Evolutionary conservation across 2,113 vertebrate genomes (phyloP), one percentile per base, ranked within the genome.

Genomic region (Condylura cristata): DNA sequence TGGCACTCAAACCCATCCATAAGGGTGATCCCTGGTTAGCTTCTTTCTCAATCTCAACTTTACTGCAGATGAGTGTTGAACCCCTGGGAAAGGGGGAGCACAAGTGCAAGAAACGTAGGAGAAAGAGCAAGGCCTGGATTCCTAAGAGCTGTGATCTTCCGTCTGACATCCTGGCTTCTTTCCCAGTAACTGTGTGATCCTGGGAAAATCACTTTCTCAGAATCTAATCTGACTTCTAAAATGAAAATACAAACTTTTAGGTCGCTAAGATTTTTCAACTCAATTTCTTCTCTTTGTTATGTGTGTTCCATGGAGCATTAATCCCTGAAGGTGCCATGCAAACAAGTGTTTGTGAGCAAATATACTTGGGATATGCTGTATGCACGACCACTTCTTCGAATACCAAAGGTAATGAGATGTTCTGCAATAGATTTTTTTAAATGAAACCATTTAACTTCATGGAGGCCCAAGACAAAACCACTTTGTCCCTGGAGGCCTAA

Each of bases 341-440:
- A 92, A 84, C 56, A 82, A 90, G 44, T 81, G 68, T 85, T 85
- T 66, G 63, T 66, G 58, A 94, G 44, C 74, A 88, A 79, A 89
- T 56, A 56, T 9, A 34, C 18, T 86, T 78, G 37, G 58, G 79
- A 95, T 94, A 93, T n/a, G 51, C 65, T 89, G 68, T 28, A 0
- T 66, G 20, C 1, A 8, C 16, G 58, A 90, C 37, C 51, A 51
- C 58, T 68, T 72, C 61, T 51, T 75, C 87, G 56, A 88, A 93
- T 44, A 92, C 48, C 53, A 78, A 92, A 92, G 46, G n/a, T 71
- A 83, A 86, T 56, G 70, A 95, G 85, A 92, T 86, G 86, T 79
- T 70, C 75, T 92, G 32, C 14, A 41, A 72, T 90, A 39, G 71
- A 18, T 70, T 18, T 68, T 9, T 51, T 24, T 0, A n/a, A 74